Evolutionary conservation across 2,797 vertebrate genomes (phyloP).

Genomic region (Labeo calbasu): DNA sequence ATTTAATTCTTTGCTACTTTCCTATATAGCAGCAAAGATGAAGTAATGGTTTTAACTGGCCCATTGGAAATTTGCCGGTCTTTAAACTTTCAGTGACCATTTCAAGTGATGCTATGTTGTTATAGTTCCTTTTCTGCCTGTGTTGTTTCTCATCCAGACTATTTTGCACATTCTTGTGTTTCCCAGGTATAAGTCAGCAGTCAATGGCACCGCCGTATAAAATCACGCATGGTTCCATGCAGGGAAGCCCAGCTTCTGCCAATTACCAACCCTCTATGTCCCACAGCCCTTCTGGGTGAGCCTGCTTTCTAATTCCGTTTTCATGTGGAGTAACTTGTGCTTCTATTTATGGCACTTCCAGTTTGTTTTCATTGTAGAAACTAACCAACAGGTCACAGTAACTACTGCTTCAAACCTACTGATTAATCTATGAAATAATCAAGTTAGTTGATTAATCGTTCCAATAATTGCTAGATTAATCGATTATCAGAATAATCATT

Average conservation of each 20-base stretch:
- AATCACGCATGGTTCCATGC: conserved; percentile 96
- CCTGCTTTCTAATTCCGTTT: not conserved
- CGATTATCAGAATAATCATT: not conserved
- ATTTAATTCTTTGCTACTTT: not conserved
- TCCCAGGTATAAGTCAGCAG: conserved; percentile 88
- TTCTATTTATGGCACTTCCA: not conserved
- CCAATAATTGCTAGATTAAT: not conserved
- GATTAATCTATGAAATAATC: too few species aligned
- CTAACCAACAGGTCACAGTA: not conserved
- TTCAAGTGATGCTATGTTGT: not conserved
- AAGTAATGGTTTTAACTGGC: not conserved
- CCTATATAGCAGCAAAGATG: not conserved
- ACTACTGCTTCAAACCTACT: too few species aligned
- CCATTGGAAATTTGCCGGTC: not conserved
- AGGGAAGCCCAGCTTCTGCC: conserved; percentile 92
- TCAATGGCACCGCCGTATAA: conserved; percentile 92
- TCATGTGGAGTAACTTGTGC: not conserved
- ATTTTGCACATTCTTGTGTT: conserved; percentile 2
- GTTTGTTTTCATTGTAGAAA: not conserved
- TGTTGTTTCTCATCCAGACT: not conserved
- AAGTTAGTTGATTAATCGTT: too few species aligned
- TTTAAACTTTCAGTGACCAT: not conserved
- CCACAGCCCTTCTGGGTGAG: conserved; percentile 94
- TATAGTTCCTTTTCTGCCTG: not conserved
- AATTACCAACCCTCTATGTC: conserved; percentile 97